Evolutionary conservation across 2,888 invertebrate genomes (phyloP).

Genomic region (Clostera curtula): DNA sequence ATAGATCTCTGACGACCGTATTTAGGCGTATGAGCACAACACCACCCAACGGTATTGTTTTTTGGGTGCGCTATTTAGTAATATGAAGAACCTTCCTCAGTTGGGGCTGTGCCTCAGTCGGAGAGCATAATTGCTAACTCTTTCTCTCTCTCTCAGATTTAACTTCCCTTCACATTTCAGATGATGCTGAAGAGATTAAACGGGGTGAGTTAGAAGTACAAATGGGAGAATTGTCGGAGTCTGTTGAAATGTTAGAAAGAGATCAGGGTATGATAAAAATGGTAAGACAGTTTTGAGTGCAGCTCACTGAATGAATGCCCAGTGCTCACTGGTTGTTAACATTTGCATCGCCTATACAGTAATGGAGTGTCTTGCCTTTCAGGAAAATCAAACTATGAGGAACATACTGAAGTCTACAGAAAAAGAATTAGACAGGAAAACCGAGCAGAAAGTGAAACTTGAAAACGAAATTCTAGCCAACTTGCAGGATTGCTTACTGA

Average conservation of each 20-base stretch:
- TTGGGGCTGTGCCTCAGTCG: no score
- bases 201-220: conserved; percentile 66
- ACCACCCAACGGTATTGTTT: no score
- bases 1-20: no score
- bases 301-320: no score
- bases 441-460: conserved; percentile 68
- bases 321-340: not conserved
- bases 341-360: not conserved
- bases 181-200: conserved; percentile 70
- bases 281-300: no score
- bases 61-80: no score
- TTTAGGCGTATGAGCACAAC: no score
- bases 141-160: no score
- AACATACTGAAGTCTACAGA: conserved; percentile 48
- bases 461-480: conserved; percentile 79
- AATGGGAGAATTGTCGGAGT: conserved; percentile 69
- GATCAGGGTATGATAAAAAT: conserved; percentile 73
- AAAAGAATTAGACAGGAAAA: conserved; percentile 64
- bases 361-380: conserved; percentile 8
- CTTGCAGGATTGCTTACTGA: conserved; percentile 79
- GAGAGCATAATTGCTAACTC: no score
- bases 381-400: conserved; percentile 67
- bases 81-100: no score
- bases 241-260: conserved; percentile 77
- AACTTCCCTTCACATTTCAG: conserved; percentile 45